Conservation (phyloP, 2,113 vertebrate genomes). For the Antechinus flavipes region DNA sequence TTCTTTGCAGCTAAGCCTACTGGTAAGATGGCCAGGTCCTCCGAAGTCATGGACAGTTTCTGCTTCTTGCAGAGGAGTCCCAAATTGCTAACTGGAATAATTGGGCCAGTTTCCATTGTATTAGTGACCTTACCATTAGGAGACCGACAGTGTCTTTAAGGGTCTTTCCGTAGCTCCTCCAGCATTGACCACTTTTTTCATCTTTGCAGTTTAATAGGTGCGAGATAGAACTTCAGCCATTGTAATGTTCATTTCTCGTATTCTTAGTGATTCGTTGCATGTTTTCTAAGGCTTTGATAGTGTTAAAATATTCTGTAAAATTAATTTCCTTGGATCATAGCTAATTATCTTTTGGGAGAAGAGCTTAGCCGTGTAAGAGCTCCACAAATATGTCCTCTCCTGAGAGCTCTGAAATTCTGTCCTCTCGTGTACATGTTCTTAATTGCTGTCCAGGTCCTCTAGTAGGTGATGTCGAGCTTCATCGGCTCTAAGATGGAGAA, state of each 20-base stretch:
- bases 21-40: no score
- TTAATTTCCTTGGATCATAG: neutral
- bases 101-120: neutral
- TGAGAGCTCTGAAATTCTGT: neutral
- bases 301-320: neutral
- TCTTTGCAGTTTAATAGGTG: neutral
- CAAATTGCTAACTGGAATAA: neutral
- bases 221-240: neutral
- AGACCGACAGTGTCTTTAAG: no score
- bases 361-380: neutral
- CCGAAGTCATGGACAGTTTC: neutral
- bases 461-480: neutral
- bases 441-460: neutral
- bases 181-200: neutral
- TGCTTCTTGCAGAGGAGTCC: neutral
- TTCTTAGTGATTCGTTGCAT: neutral
- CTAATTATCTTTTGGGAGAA: neutral
- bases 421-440: neutral
- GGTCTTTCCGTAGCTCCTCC: neutral
- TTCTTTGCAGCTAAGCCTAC: no score
- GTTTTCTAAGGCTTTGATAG: neutral
- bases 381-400: neutral
- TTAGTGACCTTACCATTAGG: no score
- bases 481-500: neutral
- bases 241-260: neutral